phyloP scores from a whole-genome alignment of 1,140 invertebrate genomes.

The Leptinotarsa texana region DNA sequence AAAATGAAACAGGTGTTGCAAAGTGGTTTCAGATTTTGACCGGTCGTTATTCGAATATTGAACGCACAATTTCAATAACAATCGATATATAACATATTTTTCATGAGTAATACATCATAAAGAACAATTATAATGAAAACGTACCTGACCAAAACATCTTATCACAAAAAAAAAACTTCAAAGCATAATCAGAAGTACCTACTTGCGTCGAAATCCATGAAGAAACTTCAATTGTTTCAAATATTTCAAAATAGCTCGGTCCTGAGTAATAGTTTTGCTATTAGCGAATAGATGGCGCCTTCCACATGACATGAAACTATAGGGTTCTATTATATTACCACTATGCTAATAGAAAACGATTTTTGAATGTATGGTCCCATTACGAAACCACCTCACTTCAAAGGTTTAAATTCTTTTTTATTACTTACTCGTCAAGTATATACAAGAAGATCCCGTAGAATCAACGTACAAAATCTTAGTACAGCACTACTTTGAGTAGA shows the following conservation, averaged over 20 bases:
- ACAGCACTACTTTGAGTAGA: no score
- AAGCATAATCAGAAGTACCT: not conserved
- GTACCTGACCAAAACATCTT: not conserved
- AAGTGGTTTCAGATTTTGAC: not conserved
- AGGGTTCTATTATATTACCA: no score
- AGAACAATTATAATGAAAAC: slow-evolving; percentile 14
- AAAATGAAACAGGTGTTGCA: not conserved
- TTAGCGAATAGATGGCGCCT: no score
- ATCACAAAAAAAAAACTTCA: not conserved
- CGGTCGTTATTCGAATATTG: no score
- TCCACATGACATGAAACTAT: no score
- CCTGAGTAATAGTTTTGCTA: slow-evolving; percentile 40
- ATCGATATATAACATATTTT: not conserved
- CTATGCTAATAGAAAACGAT: no score
- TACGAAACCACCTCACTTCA: no score
- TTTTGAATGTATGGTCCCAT: no score
- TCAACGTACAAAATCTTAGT: no score
- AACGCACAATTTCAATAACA: slow-evolving; percentile 3
- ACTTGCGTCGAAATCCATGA: not conserved
- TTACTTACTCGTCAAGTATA: no score
- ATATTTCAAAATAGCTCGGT: slow-evolving; percentile 58
- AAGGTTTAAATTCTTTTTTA: no score
- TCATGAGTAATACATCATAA: not conserved
- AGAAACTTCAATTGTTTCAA: not conserved
- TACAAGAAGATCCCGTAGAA: no score